phyloP scores from a whole-genome alignment of 2,888 invertebrate genomes.

The Seira sanloemensis region DNA sequence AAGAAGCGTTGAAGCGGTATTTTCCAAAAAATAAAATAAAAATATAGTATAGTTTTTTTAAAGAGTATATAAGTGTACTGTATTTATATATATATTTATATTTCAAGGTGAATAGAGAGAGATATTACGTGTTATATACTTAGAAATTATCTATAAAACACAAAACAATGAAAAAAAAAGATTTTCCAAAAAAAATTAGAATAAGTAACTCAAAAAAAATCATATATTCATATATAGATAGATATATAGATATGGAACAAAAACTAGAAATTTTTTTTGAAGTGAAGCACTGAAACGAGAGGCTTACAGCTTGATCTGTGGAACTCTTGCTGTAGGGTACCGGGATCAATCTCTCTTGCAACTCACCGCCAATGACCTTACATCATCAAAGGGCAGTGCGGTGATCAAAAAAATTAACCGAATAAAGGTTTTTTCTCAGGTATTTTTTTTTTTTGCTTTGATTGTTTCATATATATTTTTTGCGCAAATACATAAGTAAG shows the following conservation, averaged over 20 bases:
- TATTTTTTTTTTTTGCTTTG: no score
- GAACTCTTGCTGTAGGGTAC: slow-evolving; percentile 99
- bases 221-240: slow-evolving; percentile 27
- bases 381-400: slow-evolving; percentile 92
- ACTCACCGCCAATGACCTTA: slow-evolving; percentile 99
- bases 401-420: slow-evolving; percentile 79
- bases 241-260: slow-evolving; percentile 43
- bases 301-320: slow-evolving; percentile 99
- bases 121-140: background rate
- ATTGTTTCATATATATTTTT: no score
- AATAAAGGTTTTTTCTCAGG: slow-evolving; percentile 72
- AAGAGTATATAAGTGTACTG: no score
- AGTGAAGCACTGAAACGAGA: slow-evolving; percentile 77
- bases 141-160: background rate
- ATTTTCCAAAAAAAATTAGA: slow-evolving; percentile 27
- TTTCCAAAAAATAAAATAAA: no score
- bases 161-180: slow-evolving; percentile 33
- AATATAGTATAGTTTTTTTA: no score
- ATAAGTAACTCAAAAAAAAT: slow-evolving; percentile 7
- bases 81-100: no score
- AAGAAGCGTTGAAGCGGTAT: no score
- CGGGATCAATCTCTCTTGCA: slow-evolving; percentile 99
- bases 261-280: slow-evolving; percentile 36
- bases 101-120: no score
- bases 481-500: no score